Evolutionary conservation across 1,140 invertebrate genomes (phyloP).

Genomic region (Hylaeus volcanicus): DNA sequence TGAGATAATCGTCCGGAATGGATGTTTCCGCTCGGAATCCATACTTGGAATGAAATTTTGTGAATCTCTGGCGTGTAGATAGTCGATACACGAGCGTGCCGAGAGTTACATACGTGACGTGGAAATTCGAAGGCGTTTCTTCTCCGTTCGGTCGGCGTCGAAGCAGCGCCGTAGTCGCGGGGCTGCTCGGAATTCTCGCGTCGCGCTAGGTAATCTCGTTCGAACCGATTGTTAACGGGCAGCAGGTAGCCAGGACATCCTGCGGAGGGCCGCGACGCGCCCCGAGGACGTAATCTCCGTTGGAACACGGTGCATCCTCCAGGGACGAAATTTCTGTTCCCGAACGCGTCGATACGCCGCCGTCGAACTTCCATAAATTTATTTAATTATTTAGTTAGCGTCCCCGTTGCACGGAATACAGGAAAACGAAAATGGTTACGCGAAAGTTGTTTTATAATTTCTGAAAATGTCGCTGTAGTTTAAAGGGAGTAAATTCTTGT

Average conservation of each 20-base stretch:
- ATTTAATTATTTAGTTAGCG: no score
- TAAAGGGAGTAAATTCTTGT: no score
- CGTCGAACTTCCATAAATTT: neutral
- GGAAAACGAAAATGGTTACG: no score
- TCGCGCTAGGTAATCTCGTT: conserved; percentile 15
- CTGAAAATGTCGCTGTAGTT: no score
- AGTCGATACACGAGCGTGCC: neutral
- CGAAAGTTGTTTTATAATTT: no score
- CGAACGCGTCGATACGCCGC: neutral
- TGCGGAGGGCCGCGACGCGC: no score
- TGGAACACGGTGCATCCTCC: neutral
- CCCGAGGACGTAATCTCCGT: neutral
- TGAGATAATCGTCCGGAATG: no score
- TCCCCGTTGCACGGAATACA: no score
- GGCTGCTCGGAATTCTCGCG: conserved; percentile 20
- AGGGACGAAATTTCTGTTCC: neutral
- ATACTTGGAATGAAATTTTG: no score
- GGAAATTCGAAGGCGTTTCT: conserved; percentile 23
- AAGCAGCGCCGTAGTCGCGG: neutral
- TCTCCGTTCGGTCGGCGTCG: neutral
- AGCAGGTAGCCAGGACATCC: no score
- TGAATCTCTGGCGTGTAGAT: no score
- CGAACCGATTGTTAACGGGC: conserved; percentile 16
- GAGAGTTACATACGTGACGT: conserved; percentile 42
- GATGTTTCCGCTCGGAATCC: no score